A percentile compares a stretch with the other conserved stretches of the same genome.
These are phyloP conservation scores for Lasiurus cinereus DNA, from an alignment of 2,113 vertebrate genomes.

Conservation along the genomic window DNA sequence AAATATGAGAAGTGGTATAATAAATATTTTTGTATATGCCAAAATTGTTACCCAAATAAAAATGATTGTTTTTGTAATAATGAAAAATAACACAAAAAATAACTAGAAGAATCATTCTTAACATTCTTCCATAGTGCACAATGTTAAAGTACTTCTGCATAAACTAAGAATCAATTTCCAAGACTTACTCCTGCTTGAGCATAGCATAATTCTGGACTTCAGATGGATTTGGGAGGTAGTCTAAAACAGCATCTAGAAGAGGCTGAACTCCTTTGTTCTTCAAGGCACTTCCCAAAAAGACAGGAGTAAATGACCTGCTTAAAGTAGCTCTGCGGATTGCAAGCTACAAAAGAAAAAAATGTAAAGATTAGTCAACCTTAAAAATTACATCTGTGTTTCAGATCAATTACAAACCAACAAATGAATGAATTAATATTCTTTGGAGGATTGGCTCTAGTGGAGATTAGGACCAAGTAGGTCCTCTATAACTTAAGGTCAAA, in stretches of 20 bases:
- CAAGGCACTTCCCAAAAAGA: conserved; percentile 95
- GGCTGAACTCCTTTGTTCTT: conserved; percentile 99
- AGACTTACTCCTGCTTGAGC: conserved; percentile 92
- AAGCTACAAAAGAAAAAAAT: conserved; percentile 85
- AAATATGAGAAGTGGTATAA: background rate
- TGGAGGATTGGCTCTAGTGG: background rate
- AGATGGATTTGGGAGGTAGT: conserved; percentile 95
- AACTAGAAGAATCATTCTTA: background rate
- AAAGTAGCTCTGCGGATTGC: conserved; percentile 95
- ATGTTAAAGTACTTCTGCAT: background rate
- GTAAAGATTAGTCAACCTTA: background rate
- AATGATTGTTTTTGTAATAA: conserved; percentile 4
- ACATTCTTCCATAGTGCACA: background rate
- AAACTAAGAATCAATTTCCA: background rate
- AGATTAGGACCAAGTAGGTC: background rate
- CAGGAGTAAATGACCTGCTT: conserved; percentile 93
- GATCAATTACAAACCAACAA: background rate
- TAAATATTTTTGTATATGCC: background rate
- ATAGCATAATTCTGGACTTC: conserved; percentile 96
- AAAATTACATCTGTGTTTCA: conserved; percentile 12
- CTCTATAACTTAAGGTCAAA: background rate
- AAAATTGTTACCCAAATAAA: conserved; percentile 33
- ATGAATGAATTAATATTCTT: background rate
- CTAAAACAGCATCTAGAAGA: conserved; percentile 93
- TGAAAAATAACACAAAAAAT: background rate